Evolutionary conservation across 2,113 vertebrate genomes (phyloP), one percentile per base, ranked within the genome.

Genomic region (Calypte anna): DNA sequence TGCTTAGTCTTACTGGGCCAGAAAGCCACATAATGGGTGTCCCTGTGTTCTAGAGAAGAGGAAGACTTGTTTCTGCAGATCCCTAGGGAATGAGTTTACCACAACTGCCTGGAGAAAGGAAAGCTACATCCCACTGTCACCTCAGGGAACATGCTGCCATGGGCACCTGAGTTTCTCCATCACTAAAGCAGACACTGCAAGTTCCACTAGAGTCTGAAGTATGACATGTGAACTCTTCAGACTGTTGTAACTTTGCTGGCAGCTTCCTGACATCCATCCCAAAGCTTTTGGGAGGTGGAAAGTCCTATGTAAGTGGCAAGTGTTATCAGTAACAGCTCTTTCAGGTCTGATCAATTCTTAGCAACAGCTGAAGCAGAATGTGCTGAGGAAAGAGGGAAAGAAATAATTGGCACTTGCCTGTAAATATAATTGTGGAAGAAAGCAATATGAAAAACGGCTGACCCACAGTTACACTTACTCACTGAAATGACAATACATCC

Each of bases 401-500:
- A 57, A 86, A 90, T 93, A 96, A 96, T 50, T 96, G 95, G 82
- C 8, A n/a, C 85, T 90, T 86, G 88, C 75, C 93, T 55, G 85
- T 94, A 96, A 96, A 96, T 96, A 57, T 91, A 94, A 96, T 89
- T 84, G 89, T 74, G 88, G 78, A 83, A 92, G 94, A 94, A 92
- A 89, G 92, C 75, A 73, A 61, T 61, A 85, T 43, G 70, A 94
- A 91, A n/a, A 88, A 79, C 63, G 87, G 72, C 87, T 94, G 95
- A 95, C 93, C 94, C 62, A 1, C 83, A 55, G 79, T 70, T 72
- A 59, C 94, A 92, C 58, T 92, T 36, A 11, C 90, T 96, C 93
- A 58, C 92, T 92, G 7, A 80, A 93, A 33, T 67, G 93, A 95
- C 94, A 93, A 67, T 70, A 21, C 11, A 0, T 91, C 81, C 94